A percentile compares a stretch with the other conserved stretches of the same genome.
Evolutionary conservation across 2,888 invertebrate species (phyloP).

Genomic region (Mythimna impura): DNA sequence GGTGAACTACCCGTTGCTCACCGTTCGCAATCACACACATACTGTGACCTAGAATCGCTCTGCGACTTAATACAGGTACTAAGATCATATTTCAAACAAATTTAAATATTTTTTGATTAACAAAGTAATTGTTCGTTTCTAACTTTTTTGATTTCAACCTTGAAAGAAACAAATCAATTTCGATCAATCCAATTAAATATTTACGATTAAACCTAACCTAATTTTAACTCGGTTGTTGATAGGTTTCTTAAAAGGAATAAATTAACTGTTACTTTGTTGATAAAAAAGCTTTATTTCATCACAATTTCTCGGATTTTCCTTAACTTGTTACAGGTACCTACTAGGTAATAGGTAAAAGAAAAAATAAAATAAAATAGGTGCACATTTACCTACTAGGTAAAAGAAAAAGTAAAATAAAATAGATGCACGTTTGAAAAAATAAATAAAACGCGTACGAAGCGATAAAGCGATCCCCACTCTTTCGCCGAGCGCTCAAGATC

Average conservation of each 20-base stretch:
- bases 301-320: not conserved
- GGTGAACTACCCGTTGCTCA: too few species aligned
- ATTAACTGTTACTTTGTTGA: constrained; percentile 26
- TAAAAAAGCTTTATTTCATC: constrained; percentile 18
- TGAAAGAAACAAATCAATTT: constrained; percentile 49
- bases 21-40: too few species aligned
- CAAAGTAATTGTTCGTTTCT: constrained; percentile 9
- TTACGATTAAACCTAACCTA: constrained; percentile 40
- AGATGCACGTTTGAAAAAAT: too few species aligned
- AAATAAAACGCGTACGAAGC: too few species aligned
- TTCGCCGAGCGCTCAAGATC: too few species aligned
- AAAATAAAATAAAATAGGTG: too few species aligned
- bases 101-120: constrained; percentile 1
- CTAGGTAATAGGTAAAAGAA: too few species aligned
- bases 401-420: too few species aligned
- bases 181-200: constrained; percentile 47
- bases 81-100: not conserved
- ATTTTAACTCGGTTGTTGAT: constrained; percentile 25
- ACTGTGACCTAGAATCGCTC: too few species aligned
- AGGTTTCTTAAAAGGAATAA: constrained; percentile 31
- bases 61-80: not conserved
- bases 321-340: not conserved
- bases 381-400: too few species aligned
- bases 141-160: constrained; percentile 32
- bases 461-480: too few species aligned